Conservation (phyloP, 2,113 vertebrate species). For the Azemiops feae region DNA sequence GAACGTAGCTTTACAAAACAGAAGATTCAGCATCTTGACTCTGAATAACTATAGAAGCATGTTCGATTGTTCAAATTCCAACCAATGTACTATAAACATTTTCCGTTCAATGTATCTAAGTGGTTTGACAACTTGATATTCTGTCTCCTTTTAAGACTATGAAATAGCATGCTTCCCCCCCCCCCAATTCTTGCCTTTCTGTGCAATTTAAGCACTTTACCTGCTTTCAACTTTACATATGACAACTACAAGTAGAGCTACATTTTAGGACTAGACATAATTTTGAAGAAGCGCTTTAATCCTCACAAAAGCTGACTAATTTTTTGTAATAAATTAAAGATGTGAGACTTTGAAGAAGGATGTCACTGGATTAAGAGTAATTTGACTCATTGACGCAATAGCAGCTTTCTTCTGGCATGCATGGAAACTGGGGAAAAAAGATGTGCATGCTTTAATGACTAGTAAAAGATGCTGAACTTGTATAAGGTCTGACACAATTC, state of each 20-base stretch:
- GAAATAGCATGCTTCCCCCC: not conserved
- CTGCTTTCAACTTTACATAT: not conserved
- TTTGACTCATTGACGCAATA: not conserved
- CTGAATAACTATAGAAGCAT: not conserved
- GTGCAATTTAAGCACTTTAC: not conserved
- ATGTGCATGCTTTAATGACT: not conserved
- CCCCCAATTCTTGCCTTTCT: not conserved
- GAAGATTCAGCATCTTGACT: not conserved
- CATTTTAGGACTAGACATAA: not conserved
- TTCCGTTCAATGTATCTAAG: not conserved
- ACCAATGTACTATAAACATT: not conserved
- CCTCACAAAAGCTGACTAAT: not conserved
- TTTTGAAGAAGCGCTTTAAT: not conserved
- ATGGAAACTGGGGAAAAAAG: not conserved
- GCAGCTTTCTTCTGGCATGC: not conserved
- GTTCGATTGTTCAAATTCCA: not conserved
- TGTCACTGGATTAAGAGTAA: not conserved
- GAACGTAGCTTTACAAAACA: not conserved
- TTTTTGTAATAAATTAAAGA: not conserved
- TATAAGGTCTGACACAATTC: not conserved
- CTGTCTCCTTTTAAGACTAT: not conserved
- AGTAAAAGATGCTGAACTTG: not conserved
- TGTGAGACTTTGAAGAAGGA: not conserved
- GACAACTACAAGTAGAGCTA: not conserved
- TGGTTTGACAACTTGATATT: not conserved